Base-by-base conservation (phyloP, 92 coral and sea anemone genomes). In the Anthopleura xanthogrammica region DNA sequence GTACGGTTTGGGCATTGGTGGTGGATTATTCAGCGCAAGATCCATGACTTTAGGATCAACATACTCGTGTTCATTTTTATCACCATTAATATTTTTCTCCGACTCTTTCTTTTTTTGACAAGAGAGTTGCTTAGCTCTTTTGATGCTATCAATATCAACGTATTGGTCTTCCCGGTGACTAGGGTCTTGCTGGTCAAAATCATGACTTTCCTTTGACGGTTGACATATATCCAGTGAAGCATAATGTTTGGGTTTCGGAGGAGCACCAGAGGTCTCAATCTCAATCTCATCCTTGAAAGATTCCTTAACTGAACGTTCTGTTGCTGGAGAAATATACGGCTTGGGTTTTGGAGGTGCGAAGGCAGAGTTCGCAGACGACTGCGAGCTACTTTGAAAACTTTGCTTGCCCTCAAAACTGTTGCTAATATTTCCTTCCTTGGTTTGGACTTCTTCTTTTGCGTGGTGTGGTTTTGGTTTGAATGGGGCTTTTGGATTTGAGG, bases 341-440 rank as follows among this genome's bases (percentile, higher is more conserved):
- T 79, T 58, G 13, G 82, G 82, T 65, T 81, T 81, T 23, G 84
- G 84, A 23, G 84, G 84, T 0, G 77, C 84, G 16, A 81, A 81
- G 16, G 78, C 77, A 81, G 84, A 81, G 46, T n/a, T 41, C 40
- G 58, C 58, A 12, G 58, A 3, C 9, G 36, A 77, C 41, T 46
- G 43, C 22, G 83, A 41, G 29, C 36, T 62, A 62, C 70, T n/a
- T 62, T 41, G 29, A 36, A 80, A 16, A 42, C n/a, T 64, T 52
- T 43, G 58, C 1, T 64, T 62, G 14, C 71, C 83, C 41, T 60
- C 83, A 41, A 60, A 23, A 56, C 56, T 72, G 41, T 41, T 23
- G 39, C 14, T 68, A 1, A 19, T 17, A 79, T 40, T 39, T 68
- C 41, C 42, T 68, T 68, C 74, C 16, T 68, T 68, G 42, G 24